Conservation (phyloP, 2,888 invertebrate species). For the Tenthredo distinguenda region DNA sequence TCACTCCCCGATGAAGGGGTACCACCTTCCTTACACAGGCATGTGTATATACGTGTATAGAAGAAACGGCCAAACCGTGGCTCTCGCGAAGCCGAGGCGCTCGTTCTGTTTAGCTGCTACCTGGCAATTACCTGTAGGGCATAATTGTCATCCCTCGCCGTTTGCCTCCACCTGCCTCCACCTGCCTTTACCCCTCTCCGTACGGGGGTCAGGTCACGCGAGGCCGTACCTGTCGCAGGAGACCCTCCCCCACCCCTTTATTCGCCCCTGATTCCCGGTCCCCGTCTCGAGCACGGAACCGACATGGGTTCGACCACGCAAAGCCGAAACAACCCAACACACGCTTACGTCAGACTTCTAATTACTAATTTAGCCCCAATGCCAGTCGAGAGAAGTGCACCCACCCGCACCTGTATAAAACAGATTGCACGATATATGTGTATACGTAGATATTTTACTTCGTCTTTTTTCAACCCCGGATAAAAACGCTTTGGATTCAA, state of each 20-base stretch:
- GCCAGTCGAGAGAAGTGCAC: conserved; percentile 39
- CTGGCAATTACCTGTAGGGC: conserved; percentile 76
- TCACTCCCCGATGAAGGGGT: conserved; percentile 46
- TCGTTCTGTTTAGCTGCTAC: conserved; percentile 74
- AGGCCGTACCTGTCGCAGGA: conserved; percentile 78
- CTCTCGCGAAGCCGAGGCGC: conserved; percentile 62
- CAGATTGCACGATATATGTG: not conserved
- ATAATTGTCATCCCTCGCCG: conserved; percentile 76
- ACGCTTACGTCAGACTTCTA: conserved; percentile 76
- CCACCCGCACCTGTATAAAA: not conserved
- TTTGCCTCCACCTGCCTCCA: conserved; percentile 52
- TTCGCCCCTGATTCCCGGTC: conserved; percentile 39
- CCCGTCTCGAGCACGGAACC: conserved; percentile 42
- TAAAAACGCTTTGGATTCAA: conserved; percentile 29
- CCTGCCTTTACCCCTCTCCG: conserved; percentile 45
- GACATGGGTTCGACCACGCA: conserved; percentile 68
- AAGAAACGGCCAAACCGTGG: not conserved
- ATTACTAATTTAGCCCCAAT: conserved; percentile 75
- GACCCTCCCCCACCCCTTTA: conserved; percentile 73
- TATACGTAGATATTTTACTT: not conserved
- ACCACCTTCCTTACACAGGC: not conserved
- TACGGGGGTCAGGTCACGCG: conserved; percentile 74
- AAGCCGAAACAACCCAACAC: conserved; percentile 75
- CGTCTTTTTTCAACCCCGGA: not conserved
- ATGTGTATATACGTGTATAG: not conserved